Conservation (phyloP, 2,888 invertebrate genomes). For the Tanypteryx hageni region DNA sequence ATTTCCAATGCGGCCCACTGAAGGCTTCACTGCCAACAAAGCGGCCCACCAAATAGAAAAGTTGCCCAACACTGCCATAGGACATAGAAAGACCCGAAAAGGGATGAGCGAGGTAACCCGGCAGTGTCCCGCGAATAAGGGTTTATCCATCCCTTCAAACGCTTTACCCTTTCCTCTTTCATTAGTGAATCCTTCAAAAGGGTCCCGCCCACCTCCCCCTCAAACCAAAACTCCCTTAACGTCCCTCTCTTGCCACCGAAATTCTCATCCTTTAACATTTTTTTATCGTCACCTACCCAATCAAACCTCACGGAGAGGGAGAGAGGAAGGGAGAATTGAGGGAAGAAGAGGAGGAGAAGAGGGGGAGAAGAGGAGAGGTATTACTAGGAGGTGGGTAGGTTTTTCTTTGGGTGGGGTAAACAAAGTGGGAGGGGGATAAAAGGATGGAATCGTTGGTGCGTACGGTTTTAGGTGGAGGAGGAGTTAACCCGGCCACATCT, state of each 20-base stretch:
- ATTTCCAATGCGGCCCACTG: too few relatives aligned
- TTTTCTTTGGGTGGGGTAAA: too few relatives aligned
- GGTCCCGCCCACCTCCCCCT: background rate
- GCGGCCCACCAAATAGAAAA: too few relatives aligned
- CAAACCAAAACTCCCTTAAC: background rate
- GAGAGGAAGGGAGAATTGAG: background rate
- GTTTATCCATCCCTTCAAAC: background rate
- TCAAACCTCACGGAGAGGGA: background rate
- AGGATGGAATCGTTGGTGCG: too few relatives aligned
- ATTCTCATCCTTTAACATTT: background rate
- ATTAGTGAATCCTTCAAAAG: slow-evolving; percentile 7
- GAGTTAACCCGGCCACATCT: too few relatives aligned
- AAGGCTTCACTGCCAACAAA: too few relatives aligned
- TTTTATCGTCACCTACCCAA: background rate
- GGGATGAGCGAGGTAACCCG: background rate
- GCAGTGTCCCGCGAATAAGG: background rate
- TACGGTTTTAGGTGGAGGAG: too few relatives aligned
- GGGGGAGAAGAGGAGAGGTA: background rate
- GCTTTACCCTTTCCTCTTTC: background rate
- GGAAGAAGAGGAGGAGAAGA: background rate
- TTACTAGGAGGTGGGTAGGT: background rate
- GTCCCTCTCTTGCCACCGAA: background rate
- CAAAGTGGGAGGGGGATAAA: too few relatives aligned
- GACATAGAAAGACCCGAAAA: too few relatives aligned
- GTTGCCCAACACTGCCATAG: too few relatives aligned